phyloP scores from a whole-genome alignment of 2,888 invertebrate species.

The Pyralis farinalis region DNA sequence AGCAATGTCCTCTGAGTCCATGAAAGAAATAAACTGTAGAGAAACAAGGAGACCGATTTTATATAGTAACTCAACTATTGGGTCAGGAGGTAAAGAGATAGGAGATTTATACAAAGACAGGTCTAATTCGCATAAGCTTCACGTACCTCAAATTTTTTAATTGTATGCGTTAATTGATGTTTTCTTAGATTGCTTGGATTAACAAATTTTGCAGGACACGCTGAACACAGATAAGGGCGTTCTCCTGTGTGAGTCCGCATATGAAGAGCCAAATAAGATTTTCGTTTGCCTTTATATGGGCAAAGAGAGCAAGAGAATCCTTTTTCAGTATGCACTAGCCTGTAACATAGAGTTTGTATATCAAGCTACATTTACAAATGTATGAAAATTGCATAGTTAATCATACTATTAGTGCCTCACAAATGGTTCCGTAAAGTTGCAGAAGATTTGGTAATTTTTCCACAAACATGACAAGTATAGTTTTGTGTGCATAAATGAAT shows the following conservation, averaged over 20 bases:
- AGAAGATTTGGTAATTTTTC: conserved; percentile 25
- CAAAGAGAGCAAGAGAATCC: conserved; percentile 25
- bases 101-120: too few species aligned
- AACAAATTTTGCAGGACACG: conserved; percentile 26
- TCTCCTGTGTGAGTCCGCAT: conserved; percentile 29
- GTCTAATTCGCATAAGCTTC: too few species aligned
- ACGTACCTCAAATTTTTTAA: conserved; percentile 21
- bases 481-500: neutral
- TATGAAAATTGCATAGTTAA: too few species aligned
- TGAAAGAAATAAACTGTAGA: too few species aligned
- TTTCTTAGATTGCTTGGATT: conserved; percentile 27
- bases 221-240: conserved; percentile 25
- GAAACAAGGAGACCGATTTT: too few species aligned
- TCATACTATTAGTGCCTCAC: conserved; percentile 9
- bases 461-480: conserved; percentile 29
- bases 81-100: too few species aligned
- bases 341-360: conserved; percentile 4
- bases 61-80: too few species aligned
- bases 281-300: conserved; percentile 27
- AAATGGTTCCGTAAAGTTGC: conserved; percentile 23
- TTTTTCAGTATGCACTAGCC: conserved; percentile 26
- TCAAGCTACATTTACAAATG: too few species aligned
- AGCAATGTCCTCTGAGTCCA: too few species aligned
- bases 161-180: conserved; percentile 25
- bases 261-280: conserved; percentile 27